Conservation (phyloP, 2,113 vertebrate genomes). For the Malurus elegans region DNA sequence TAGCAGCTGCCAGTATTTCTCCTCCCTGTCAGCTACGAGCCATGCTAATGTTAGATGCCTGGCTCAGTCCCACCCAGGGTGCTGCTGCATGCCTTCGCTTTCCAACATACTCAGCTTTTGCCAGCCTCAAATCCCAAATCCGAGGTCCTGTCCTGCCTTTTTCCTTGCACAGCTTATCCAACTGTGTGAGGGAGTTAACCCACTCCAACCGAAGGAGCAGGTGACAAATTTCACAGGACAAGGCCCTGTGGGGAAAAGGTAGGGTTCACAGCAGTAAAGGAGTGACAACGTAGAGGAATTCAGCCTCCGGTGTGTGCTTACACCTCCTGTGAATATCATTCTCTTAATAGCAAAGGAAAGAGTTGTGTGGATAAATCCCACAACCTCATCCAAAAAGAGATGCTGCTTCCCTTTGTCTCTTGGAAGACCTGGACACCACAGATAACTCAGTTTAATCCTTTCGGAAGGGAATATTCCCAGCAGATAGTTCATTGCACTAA, state of each 20-base stretch:
- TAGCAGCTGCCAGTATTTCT: conserved; percentile 74
- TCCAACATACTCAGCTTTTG: conserved; percentile 49
- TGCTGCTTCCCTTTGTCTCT: background rate
- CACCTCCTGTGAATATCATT: background rate
- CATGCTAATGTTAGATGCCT: conserved; percentile 58
- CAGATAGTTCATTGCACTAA: background rate
- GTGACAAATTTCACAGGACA: conserved; percentile 29
- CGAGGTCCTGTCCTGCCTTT: conserved; percentile 5
- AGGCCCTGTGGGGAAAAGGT: background rate
- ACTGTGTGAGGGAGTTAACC: background rate
- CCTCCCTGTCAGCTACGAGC: conserved; percentile 63
- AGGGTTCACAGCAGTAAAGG: background rate
- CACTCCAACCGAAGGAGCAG: background rate
- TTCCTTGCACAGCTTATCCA: background rate
- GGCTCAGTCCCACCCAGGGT: conserved; percentile 67
- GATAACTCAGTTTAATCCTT: background rate
- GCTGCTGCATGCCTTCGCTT: conserved; percentile 38
- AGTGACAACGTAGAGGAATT: background rate
- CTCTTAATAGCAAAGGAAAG: background rate
- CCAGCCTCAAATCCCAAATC: conserved; percentile 35
- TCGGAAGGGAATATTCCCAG: background rate
- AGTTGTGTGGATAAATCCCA: background rate
- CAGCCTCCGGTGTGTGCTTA: background rate
- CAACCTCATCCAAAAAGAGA: background rate
- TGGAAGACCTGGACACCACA: background rate